A percentile compares a stretch with the other conserved stretches of the same genome.
Evolutionary conservation across 2,797 vertebrate genomes (phyloP).

Genomic region (Scolopax bukidnonensis): DNA sequence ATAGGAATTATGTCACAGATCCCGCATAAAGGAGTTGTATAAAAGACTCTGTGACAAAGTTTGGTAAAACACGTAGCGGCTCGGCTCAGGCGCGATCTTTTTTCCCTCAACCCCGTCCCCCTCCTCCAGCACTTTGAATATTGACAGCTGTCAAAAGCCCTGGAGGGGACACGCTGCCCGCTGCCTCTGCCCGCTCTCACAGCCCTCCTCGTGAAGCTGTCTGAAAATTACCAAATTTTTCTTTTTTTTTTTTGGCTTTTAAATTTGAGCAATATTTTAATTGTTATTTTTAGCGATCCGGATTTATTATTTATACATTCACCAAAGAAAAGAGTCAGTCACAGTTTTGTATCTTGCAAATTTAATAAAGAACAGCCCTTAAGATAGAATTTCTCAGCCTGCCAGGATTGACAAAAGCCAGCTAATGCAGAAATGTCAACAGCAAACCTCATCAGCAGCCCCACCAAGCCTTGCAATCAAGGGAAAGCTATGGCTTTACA

Average conservation of each 20-base stretch:
- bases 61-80: constrained; percentile 65
- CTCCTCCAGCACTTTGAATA: not conserved
- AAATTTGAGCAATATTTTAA: constrained; percentile 78
- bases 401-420: constrained; percentile 81
- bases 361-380: constrained; percentile 84
- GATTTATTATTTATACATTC: constrained; percentile 78
- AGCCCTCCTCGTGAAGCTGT: not conserved
- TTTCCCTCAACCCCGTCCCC: not conserved
- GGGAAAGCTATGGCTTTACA: constrained; percentile 39
- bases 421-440: constrained; percentile 81
- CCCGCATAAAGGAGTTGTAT: constrained; percentile 75
- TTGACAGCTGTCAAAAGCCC: constrained; percentile 59
- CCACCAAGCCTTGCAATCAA: constrained; percentile 72
- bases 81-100: not conserved
- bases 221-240: constrained; percentile 22
- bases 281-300: constrained; percentile 73
- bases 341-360: constrained; percentile 83
- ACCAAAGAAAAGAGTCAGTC: constrained; percentile 80
- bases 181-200: not conserved
- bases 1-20: constrained; percentile 79
- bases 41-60: constrained; percentile 77
- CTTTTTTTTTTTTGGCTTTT: constrained; percentile 23
- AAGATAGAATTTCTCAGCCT: constrained; percentile 82
- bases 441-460: constrained; percentile 75
- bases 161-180: not conserved